phyloP scores from a whole-genome alignment of 2,113 vertebrate species.

The human (Homo sapiens) region DNA sequence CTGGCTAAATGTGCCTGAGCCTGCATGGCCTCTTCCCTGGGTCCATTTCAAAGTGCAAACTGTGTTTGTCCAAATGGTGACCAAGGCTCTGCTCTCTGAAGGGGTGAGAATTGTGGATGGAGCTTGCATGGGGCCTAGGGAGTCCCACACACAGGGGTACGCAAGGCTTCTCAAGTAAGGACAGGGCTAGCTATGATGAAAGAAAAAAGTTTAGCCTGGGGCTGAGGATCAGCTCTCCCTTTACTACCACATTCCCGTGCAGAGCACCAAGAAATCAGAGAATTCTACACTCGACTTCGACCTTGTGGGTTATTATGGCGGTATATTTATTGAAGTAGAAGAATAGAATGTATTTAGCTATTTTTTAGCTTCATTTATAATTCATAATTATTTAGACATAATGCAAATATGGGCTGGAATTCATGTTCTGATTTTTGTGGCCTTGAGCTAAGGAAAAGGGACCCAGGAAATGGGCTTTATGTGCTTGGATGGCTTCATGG shows the following conservation, averaged over 20 bases:
- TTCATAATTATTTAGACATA: not conserved
- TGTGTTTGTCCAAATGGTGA: not conserved
- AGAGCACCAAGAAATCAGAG: not conserved
- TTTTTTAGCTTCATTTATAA: not conserved
- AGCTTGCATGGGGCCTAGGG: not conserved
- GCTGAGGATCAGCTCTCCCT: not conserved
- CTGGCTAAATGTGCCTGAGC: not conserved
- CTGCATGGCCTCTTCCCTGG: not conserved
- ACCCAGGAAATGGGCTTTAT: slow-evolving; percentile 9
- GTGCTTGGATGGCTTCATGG: not conserved
- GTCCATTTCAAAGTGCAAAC: not conserved
- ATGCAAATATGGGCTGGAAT: not conserved
- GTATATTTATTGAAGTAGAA: not conserved
- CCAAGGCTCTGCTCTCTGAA: not conserved
- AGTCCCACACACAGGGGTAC: not conserved
- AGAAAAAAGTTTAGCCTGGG: not conserved
- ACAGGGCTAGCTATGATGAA: not conserved
- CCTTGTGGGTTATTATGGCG: not conserved
- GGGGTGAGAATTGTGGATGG: not conserved
- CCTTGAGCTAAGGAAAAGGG: slow-evolving; percentile 9
- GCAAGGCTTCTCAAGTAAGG: too few relatives aligned
- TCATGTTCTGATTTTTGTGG: not conserved
- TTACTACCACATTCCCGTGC: not conserved
- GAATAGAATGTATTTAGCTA: not conserved
- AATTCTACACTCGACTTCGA: not conserved